phyloP scores from a whole-genome alignment of 2,113 vertebrate species.

The Mormyrus iriodes region DNA sequence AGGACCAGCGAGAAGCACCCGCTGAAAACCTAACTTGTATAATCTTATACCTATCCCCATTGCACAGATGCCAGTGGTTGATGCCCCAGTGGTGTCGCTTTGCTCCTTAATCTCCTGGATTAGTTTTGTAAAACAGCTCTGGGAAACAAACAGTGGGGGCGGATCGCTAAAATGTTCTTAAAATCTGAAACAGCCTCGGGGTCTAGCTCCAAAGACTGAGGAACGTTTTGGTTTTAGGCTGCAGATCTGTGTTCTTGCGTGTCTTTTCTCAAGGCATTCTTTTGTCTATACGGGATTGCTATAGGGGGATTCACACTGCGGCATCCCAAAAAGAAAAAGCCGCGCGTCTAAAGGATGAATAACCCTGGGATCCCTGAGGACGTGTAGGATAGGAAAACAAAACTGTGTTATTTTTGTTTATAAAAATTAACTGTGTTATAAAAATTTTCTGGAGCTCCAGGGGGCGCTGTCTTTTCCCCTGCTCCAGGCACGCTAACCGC shows the following conservation, averaged over 20 bases:
- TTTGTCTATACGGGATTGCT: not conserved
- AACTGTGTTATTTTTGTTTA: no score
- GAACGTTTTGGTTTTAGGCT: not conserved
- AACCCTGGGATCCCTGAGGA: not conserved
- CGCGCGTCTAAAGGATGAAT: not conserved
- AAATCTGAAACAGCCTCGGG: not conserved
- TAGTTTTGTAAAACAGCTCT: slow-evolving; percentile 24
- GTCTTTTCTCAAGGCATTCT: not conserved
- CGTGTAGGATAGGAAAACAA: not conserved
- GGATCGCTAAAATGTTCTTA: not conserved
- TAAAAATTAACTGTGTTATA: no score
- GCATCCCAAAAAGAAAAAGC: not conserved
- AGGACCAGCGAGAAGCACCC: not conserved
- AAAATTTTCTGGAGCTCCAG: not conserved
- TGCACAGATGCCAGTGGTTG: slow-evolving; percentile 13
- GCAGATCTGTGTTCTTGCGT: not conserved
- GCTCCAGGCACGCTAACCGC: not conserved
- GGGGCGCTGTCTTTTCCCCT: not conserved
- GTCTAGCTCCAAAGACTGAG: not conserved
- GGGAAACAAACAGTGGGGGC: not conserved
- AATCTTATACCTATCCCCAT: not conserved
- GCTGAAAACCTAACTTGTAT: not conserved
- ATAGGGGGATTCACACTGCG: not conserved
- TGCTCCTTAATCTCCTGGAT: slow-evolving; percentile 18
- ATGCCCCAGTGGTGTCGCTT: slow-evolving; percentile 13